These are phyloP conservation scores for Crenichthys baileyi DNA, from an alignment of 2,797 vertebrate genomes.

Conservation along the genomic window DNA sequence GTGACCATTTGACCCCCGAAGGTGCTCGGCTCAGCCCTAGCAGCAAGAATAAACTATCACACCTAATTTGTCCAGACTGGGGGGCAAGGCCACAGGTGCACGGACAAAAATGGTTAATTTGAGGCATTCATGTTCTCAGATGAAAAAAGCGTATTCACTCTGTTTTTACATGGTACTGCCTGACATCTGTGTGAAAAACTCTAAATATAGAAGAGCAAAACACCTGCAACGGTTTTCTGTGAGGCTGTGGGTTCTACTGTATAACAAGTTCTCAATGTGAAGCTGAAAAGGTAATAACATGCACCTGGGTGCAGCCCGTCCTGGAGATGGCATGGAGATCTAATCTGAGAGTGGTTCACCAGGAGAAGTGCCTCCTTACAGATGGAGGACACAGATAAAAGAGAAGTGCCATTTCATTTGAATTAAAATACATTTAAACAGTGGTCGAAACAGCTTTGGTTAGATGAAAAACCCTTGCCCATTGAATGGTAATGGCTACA, in stretches of 20 bases:
- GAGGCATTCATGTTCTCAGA: slow-evolving; percentile 13
- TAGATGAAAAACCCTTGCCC: background rate
- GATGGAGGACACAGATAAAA: background rate
- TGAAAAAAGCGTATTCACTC: slow-evolving; percentile 20
- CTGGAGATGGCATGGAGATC: background rate
- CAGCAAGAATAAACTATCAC: slow-evolving; percentile 51
- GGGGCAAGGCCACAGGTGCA: slow-evolving; percentile 19
- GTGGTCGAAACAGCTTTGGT: background rate
- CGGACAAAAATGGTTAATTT: slow-evolving; percentile 26
- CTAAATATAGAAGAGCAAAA: slow-evolving; percentile 12
- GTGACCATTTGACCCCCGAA: slow-evolving; percentile 40
- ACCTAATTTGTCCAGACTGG: slow-evolving; percentile 33
- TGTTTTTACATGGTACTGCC: slow-evolving; percentile 11
- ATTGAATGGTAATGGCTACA: background rate
- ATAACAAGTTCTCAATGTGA: background rate
- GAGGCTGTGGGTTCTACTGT: background rate
- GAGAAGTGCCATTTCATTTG: background rate
- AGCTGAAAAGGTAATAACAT: background rate
- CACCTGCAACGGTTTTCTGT: background rate
- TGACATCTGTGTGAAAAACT: slow-evolving; percentile 1
- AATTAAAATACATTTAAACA: background rate
- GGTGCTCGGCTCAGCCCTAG: slow-evolving; percentile 19
- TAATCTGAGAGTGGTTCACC: background rate
- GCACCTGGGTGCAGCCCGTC: background rate
- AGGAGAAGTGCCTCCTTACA: background rate